Percentiles rank a stretch among this genome's conserved stretches.
phyloP scores from a whole-genome alignment of 2,797 vertebrate genomes.

The Trachurus trachurus region DNA sequence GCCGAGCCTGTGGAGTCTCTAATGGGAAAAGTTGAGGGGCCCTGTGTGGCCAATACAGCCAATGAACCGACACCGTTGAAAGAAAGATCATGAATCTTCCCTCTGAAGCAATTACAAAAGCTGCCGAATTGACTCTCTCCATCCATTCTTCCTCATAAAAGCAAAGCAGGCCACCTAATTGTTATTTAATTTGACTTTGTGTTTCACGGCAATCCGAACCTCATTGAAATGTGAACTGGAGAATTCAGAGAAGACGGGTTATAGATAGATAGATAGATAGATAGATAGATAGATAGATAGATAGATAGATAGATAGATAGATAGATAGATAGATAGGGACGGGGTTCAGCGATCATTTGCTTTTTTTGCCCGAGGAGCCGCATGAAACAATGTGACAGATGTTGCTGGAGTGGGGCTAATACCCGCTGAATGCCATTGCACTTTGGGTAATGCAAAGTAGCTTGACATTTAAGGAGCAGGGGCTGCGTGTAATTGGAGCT shows the following conservation, averaged over 20 bases:
- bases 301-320: slow-evolving; percentile 15
- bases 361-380: slow-evolving; percentile 57
- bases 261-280: slow-evolving; percentile 19
- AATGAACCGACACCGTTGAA: slow-evolving; percentile 54
- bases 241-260: slow-evolving; percentile 23
- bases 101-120: slow-evolving; percentile 73
- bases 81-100: slow-evolving; percentile 62
- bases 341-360: background rate
- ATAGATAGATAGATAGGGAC: slow-evolving; percentile 15
- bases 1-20: slow-evolving; percentile 70
- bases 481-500: slow-evolving; percentile 82
- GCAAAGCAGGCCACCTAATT: slow-evolving; percentile 35
- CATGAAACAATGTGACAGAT: slow-evolving; percentile 75
- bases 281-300: slow-evolving; percentile 25
- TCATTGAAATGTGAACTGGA: slow-evolving; percentile 36
- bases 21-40: slow-evolving; percentile 67
- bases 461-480: slow-evolving; percentile 84
- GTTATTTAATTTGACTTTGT: slow-evolving; percentile 59
- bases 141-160: slow-evolving; percentile 55
- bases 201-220: slow-evolving; percentile 30
- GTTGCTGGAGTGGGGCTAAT: slow-evolving; percentile 75
- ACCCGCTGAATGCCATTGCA: slow-evolving; percentile 80
- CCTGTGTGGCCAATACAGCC: slow-evolving; percentile 56
- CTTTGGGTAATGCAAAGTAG: slow-evolving; percentile 83
- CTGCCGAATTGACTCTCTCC: slow-evolving; percentile 53